Evolutionary conservation across 2,797 vertebrate species (phyloP), one percentile per base, ranked within the genome.

Genomic region (Diglossa cyanea): DNA sequence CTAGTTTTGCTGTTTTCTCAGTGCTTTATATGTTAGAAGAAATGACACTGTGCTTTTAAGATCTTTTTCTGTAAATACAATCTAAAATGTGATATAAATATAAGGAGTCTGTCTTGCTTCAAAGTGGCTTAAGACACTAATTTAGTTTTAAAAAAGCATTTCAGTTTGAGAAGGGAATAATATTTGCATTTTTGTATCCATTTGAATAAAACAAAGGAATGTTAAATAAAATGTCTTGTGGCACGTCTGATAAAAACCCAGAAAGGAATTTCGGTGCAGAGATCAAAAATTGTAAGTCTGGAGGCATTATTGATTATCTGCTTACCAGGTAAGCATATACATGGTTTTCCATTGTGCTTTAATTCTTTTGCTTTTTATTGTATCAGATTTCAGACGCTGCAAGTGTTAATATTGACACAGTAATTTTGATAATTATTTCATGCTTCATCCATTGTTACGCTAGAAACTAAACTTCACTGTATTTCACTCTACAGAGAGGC

Each of bases 71-170:
- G 68, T 90, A 88, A 82, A 61, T 80, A 30, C 53, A 83, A 51
- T 84, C 86, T 86, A 83, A 93, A 92, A 71, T 77, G 31, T 89
- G 95, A 77, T 76, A 65, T 97, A 98, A 97, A 97, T 95, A 96
- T 13, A 78, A 28, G 76, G 82, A 89, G 51, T 94, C 96, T 97
- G 97, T 92, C 92, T 96, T 96, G 68, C 53, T 19, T 97, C 94
- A 90, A 17, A 58, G 37, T 86, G 57, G 61, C 75, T 92, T 93
- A 88, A 96, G 91, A 83, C 47, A 60, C 51, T 73, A 87, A 90
- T 94, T 94, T 86, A 95, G 73, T 88, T 96, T 91, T 4, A 10
- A 94, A 77, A 88, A 87, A 92, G 50, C 47, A 82, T 93, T 93
- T 95, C 61, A 50, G 30, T 72, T 94, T 92, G 60, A 91, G 93